Evolutionary conservation across 1,140 invertebrate species (phyloP).

Genomic region (Agrilus planipennis): DNA sequence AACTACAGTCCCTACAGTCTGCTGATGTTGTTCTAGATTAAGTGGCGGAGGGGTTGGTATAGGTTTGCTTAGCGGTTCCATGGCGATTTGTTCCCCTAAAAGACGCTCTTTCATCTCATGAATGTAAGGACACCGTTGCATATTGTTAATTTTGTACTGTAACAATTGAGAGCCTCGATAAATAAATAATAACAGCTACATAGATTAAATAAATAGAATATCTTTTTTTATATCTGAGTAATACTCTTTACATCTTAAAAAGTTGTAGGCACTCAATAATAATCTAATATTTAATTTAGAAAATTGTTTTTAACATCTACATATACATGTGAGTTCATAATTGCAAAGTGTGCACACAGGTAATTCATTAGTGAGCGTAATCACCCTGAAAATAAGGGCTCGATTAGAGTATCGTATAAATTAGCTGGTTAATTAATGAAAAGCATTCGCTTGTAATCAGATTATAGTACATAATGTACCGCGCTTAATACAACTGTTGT

Average conservation of each 20-base stretch:
- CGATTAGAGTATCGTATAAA: too few relatives aligned
- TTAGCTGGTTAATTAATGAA: too few relatives aligned
- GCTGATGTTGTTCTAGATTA: conserved; percentile 41
- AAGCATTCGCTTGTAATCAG: too few relatives aligned
- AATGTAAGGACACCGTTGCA: conserved; percentile 82
- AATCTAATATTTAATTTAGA: not conserved
- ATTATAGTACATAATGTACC: too few relatives aligned
- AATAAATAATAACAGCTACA: too few relatives aligned
- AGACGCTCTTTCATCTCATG: conserved; percentile 84
- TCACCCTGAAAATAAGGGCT: too few relatives aligned
- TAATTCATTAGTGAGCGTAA: too few relatives aligned
- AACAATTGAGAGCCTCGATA: too few relatives aligned
- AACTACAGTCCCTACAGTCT: conserved; percentile 71
- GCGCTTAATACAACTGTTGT: too few relatives aligned
- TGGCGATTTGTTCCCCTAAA: conserved; percentile 38
- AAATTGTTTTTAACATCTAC: not conserved
- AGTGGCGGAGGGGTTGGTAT: conserved; percentile 26
- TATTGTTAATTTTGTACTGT: conserved; percentile 35
- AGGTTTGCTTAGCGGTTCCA: conserved; percentile 25
- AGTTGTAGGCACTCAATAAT: too few relatives aligned
- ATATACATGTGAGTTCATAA: not conserved
- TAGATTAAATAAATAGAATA: not conserved
- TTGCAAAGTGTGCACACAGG: not conserved
- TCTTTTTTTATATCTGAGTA: not conserved
- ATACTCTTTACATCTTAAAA: not conserved